Evolutionary conservation across 2,888 invertebrate species (phyloP), one percentile per base, ranked within the genome.

Genomic region (Latrodectus hesperus): DNA sequence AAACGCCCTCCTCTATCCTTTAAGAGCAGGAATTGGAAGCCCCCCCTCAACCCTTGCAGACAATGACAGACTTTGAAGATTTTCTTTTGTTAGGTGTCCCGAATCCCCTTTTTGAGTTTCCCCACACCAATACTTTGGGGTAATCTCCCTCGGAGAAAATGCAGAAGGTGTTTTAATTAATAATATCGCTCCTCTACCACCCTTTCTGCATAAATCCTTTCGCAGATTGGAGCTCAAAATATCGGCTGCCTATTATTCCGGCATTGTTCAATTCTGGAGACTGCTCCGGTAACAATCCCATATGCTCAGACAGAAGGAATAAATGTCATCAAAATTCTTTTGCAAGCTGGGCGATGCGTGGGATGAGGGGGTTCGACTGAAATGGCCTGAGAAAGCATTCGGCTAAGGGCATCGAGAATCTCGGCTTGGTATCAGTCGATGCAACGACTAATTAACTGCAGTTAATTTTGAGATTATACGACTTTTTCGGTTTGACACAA

Each of bases 131-230:
- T 22, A 73, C 73, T 67, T 78, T 77, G 52, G 71, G 67, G 38
- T 80, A 75, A 55, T 76, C 81, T 64, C 71, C 16, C 14, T 11
- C 26, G 52, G 52, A 80, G 72, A 38, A 64, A 49, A 70, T 38
- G 75, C 70, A 17, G 51, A 55, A 64, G 22, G 70, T 53, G 53
- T 86, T 86, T 86, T 86, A 86, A 86, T 86, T 86, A 86, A 75
- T 60, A 17, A 49, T 53, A 68, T 49, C 71, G 55, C 55, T 72
- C 79, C 22, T 65, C 68, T 17, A 22, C 49, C n/a, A 51, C 51
- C 52, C 22, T 76, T 76, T 52, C 22, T 67, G 52, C 38, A 22
- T 77, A 51, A 55, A 38, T 64, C 73, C 52, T 75, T 51, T 76
- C 16, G 22, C 14, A 14, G 22, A 22, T 22, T 22, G 17, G 17